phyloP scores from a whole-genome alignment of 2,888 invertebrate species.

The Mythimna lalbum region DNA sequence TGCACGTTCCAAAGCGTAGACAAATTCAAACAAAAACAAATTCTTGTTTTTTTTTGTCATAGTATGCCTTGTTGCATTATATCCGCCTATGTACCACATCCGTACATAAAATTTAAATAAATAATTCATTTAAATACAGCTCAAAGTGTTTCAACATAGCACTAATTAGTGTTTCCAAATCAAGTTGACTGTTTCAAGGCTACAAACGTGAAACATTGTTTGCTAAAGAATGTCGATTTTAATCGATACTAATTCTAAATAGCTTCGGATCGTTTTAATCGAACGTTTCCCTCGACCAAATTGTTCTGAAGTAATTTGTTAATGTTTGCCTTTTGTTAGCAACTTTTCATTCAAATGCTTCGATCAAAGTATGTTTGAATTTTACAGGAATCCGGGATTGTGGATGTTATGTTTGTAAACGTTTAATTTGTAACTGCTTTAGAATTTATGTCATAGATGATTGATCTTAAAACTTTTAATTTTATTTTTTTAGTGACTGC shows the following conservation, averaged over 20 bases:
- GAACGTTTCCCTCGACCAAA: constrained; percentile 42
- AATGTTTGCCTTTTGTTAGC: constrained; percentile 54
- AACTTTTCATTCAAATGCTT: constrained; percentile 47
- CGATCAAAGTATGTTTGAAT: constrained; percentile 39
- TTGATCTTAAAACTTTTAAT: not conserved
- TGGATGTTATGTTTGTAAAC: constrained; percentile 2
- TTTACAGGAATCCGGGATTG: constrained; percentile 25
- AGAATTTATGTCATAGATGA: not conserved
- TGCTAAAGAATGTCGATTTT: constrained; percentile 16
- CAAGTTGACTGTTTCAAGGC: not conserved
- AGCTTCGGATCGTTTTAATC: constrained; percentile 44
- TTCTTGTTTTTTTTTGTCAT: too few species aligned
- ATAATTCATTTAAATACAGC: too few species aligned
- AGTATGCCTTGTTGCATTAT: too few species aligned
- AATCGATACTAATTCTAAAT: constrained; percentile 52
- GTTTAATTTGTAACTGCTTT: constrained; percentile 3
- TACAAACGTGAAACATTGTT: constrained; percentile 19
- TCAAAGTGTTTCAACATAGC: too few species aligned
- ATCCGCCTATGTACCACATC: too few species aligned
- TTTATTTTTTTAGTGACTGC: not conserved
- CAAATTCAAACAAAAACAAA: too few species aligned
- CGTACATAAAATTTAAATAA: too few species aligned
- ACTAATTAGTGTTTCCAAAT: not conserved
- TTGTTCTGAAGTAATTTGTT: constrained; percentile 63
- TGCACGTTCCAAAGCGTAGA: too few species aligned